These are phyloP conservation scores for Strigops habroptila DNA, from an alignment of 2,113 vertebrate species.

Conservation along the genomic window DNA sequence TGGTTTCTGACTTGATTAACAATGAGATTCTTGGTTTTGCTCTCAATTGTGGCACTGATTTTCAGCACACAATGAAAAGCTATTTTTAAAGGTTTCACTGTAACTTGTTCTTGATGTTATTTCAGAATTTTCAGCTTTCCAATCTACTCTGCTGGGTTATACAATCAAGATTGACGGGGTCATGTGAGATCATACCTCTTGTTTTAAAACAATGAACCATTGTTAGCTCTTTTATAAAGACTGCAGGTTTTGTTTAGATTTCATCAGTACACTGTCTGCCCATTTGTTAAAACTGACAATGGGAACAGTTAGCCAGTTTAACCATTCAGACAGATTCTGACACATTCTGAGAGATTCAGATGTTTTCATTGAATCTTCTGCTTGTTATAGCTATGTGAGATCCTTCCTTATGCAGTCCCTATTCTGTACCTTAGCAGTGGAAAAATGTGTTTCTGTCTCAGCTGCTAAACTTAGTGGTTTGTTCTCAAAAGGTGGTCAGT, in stretches of 20 bases:
- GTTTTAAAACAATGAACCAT: slow-evolving; percentile 68
- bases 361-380: slow-evolving; percentile 7
- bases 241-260: slow-evolving; percentile 68
- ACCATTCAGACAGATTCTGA: slow-evolving; percentile 32
- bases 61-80: slow-evolving; percentile 23
- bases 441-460: not conserved
- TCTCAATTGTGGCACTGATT: not conserved
- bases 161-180: slow-evolving; percentile 42
- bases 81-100: slow-evolving; percentile 42
- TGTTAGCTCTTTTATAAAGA: slow-evolving; percentile 42
- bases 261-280: slow-evolving; percentile 56
- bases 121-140: slow-evolving; percentile 50
- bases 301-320: slow-evolving; percentile 26
- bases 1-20: not conserved
- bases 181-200: slow-evolving; percentile 64
- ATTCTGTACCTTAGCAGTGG: not conserved
- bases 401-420: not conserved
- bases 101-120: slow-evolving; percentile 29
- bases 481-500: not conserved
- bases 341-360: not conserved
- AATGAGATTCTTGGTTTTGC: not conserved
- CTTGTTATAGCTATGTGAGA: not conserved
- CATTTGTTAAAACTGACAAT: slow-evolving; percentile 61
- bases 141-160: slow-evolving; percentile 30
- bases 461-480: not conserved